phyloP scores from a whole-genome alignment of 2,797 vertebrate genomes.

The Sciurus carolinensis region DNA sequence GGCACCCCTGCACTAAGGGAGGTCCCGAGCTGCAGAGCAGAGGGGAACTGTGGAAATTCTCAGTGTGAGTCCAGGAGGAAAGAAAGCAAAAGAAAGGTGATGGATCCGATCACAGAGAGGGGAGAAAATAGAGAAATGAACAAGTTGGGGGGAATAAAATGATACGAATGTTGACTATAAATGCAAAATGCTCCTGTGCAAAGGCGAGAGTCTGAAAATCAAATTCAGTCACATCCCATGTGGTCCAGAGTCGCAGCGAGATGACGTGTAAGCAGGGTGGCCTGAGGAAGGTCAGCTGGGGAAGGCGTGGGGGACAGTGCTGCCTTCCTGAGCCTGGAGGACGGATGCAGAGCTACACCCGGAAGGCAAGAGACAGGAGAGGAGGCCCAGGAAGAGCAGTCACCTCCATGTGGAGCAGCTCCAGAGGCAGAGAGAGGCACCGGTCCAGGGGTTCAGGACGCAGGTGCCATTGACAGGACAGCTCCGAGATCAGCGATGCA shows the following conservation, averaged over 20 bases:
- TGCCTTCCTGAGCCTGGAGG: background rate
- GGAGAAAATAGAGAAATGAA: background rate
- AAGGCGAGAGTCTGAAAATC: background rate
- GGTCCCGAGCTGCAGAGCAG: background rate
- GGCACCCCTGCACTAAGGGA: background rate
- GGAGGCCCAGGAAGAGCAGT: too few relatives aligned
- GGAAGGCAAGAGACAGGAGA: background rate
- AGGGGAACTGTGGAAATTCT: background rate
- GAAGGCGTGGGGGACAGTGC: background rate
- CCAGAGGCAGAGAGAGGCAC: background rate
- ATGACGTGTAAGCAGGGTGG: background rate
- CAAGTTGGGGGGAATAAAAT: background rate
- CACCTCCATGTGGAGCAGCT: background rate
- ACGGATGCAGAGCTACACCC: background rate
- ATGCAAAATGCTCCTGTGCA: background rate
- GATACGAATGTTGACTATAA: background rate
- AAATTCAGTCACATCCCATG: background rate
- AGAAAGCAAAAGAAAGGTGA: background rate
- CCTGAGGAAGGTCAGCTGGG: background rate
- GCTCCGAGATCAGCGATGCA: background rate
- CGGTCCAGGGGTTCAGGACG: background rate
- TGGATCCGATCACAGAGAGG: background rate
- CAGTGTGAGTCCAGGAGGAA: background rate
- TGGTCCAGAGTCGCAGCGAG: background rate
- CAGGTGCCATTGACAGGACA: background rate